phyloP scores from a whole-genome alignment of 2,888 invertebrate species.

The Eupeodes latifasciatus region DNA sequence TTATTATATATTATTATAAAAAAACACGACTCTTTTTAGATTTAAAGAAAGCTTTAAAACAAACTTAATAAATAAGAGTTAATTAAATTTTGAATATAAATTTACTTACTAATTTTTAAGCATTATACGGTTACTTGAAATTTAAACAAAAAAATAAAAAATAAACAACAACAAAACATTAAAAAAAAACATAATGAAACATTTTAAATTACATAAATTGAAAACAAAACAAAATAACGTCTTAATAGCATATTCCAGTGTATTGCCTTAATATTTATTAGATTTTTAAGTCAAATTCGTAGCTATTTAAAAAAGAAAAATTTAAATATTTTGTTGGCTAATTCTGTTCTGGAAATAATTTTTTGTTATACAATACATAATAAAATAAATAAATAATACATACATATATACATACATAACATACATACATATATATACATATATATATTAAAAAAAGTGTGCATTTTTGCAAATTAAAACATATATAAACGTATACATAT shows the following conservation, averaged over 20 bases:
- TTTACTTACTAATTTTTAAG: slow-evolving; percentile 55
- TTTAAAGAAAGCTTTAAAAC: slow-evolving; percentile 74
- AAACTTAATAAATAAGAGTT: slow-evolving; percentile 64
- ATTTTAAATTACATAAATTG: slow-evolving; percentile 25
- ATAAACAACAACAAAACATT: slow-evolving; percentile 30
- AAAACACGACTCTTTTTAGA: slow-evolving; percentile 32
- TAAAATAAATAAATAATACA: slow-evolving; percentile 50
- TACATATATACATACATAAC: slow-evolving; percentile 61
- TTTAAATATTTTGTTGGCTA: slow-evolving; percentile 67
- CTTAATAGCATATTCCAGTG: slow-evolving; percentile 77
- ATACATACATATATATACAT: slow-evolving; percentile 52
- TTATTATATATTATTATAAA: slow-evolving; percentile 7
- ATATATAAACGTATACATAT: slow-evolving; percentile 57
- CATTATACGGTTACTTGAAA: slow-evolving; percentile 52
- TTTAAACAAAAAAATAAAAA: slow-evolving; percentile 16
- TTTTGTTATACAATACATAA: slow-evolving; percentile 74
- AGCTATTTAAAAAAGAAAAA: slow-evolving; percentile 53
- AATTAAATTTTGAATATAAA: slow-evolving; percentile 59
- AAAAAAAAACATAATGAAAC: slow-evolving; percentile 41
- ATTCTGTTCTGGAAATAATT: slow-evolving; percentile 70
- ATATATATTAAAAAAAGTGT: slow-evolving; percentile 35
- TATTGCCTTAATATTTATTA: slow-evolving; percentile 78
- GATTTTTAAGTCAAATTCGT: slow-evolving; percentile 72
- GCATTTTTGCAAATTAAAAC: slow-evolving; percentile 75
- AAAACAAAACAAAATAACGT: slow-evolving; percentile 52